Conservation (phyloP, 2,888 invertebrate genomes). For the Drosophila kanekoi region DNA sequence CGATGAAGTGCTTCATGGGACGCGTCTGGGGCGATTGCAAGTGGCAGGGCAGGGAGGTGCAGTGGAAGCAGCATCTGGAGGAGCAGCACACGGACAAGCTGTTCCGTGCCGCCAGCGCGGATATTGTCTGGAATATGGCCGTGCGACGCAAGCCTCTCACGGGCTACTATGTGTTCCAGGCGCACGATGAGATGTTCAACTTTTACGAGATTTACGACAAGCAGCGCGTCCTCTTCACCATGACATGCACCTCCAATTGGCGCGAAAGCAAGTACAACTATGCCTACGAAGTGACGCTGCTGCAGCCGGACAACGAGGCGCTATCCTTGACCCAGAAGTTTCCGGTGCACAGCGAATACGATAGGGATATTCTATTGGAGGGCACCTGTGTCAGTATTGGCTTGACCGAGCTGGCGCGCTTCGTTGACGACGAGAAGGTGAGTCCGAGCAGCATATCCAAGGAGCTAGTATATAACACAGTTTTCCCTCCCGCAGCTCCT, state of each 20-base stretch:
- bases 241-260: constrained; percentile 83
- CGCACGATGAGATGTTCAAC: constrained; percentile 84
- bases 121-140: constrained; percentile 81
- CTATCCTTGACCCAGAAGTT: constrained; percentile 83
- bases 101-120: constrained; percentile 59
- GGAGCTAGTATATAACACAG: not conserved
- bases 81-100: constrained; percentile 86
- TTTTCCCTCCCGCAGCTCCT: constrained; percentile 64
- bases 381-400: constrained; percentile 83
- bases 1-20: constrained; percentile 85
- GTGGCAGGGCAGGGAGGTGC: constrained; percentile 87
- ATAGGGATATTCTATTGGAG: constrained; percentile 83
- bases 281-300: constrained; percentile 83
- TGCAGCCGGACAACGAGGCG: constrained; percentile 82
- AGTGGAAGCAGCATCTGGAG: constrained; percentile 88
- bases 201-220: constrained; percentile 84
- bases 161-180: constrained; percentile 84
- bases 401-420: constrained; percentile 80
- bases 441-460: not conserved
- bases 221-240: constrained; percentile 82
- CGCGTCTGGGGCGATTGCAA: constrained; percentile 86
- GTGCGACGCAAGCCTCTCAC: constrained; percentile 80
- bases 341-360: constrained; percentile 84
- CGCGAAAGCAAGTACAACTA: constrained; percentile 81
- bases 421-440: constrained; percentile 82